Evolutionary conservation across 2,888 invertebrate genomes (phyloP).

Genomic region (Ennomos erosarius): DNA sequence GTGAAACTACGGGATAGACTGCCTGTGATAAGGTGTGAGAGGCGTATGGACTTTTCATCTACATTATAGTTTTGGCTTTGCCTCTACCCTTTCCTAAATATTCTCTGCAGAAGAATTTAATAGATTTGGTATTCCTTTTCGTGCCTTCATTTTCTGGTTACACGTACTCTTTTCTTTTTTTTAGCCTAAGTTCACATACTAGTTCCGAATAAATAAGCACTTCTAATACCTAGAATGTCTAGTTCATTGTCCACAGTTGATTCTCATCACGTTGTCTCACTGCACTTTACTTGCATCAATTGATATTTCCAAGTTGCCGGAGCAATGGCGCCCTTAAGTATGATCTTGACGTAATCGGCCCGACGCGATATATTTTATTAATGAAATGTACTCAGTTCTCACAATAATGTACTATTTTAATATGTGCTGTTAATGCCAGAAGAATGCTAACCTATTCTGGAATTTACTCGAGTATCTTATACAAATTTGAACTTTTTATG

Average conservation of each 20-base stretch:
- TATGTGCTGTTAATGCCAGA: slow-evolving; percentile 27
- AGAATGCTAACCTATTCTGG: slow-evolving; percentile 16
- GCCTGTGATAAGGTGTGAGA: too few species aligned
- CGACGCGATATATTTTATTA: slow-evolving; percentile 67
- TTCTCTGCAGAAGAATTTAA: too few species aligned
- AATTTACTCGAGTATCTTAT: not conserved
- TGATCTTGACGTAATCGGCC: slow-evolving; percentile 54
- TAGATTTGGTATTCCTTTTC: too few species aligned
- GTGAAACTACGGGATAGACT: too few species aligned
- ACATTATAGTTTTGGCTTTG: too few species aligned
- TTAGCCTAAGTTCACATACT: too few species aligned
- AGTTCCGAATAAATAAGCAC: too few species aligned
- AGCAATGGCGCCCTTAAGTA: slow-evolving; percentile 65
- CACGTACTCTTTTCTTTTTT: too few species aligned
- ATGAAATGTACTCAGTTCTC: slow-evolving; percentile 56
- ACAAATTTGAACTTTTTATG: too few species aligned
- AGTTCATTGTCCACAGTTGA: slow-evolving; percentile 18
- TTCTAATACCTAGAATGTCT: slow-evolving; percentile 23
- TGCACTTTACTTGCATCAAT: slow-evolving; percentile 45
- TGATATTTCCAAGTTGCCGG: slow-evolving; percentile 65
- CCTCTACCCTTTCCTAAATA: too few species aligned
- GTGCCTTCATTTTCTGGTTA: too few species aligned
- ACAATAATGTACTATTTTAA: slow-evolving; percentile 38
- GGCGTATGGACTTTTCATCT: too few species aligned
- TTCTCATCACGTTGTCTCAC: slow-evolving; percentile 32